Evolutionary conservation across 1,140 invertebrate species (phyloP).

Genomic region (Odontomachus brunneus): DNA sequence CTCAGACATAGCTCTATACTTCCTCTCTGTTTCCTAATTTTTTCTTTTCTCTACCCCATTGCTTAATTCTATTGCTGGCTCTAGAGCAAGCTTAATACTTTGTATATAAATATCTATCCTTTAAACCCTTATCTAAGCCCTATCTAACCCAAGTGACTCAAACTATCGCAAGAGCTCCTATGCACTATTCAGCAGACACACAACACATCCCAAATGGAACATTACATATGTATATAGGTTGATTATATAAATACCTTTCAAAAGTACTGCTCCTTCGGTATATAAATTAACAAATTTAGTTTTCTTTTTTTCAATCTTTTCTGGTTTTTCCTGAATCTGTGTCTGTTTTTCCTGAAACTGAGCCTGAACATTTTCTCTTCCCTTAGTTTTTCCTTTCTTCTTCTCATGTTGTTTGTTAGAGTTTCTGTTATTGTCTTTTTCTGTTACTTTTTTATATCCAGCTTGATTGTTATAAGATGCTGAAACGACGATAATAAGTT

Average conservation of each 20-base stretch:
- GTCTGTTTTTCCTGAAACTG: not conserved
- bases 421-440: conserved; percentile 60
- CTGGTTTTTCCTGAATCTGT: conserved; percentile 82
- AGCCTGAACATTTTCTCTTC: conserved; percentile 62
- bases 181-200: too few relatives aligned
- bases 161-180: too few relatives aligned
- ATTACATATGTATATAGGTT: conserved; percentile 36
- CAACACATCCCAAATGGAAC: too few relatives aligned
- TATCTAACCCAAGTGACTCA: too few relatives aligned
- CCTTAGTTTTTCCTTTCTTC: conserved; percentile 78
- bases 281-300: conserved; percentile 92
- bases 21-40: too few relatives aligned
- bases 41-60: too few relatives aligned
- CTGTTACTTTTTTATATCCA: conserved; percentile 73
- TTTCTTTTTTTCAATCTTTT: conserved; percentile 88
- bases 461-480: conserved; percentile 63
- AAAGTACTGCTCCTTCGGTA: conserved; percentile 89
- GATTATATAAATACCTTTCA: conserved; percentile 87
- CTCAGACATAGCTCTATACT: too few relatives aligned
- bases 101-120: too few relatives aligned
- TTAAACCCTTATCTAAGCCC: too few relatives aligned
- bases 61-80: too few relatives aligned
- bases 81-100: too few relatives aligned
- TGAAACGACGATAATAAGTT: conserved; percentile 49
- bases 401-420: conserved; percentile 75